Conservation (phyloP, 2,113 vertebrate species). For the Thamnophis sirtalis region DNA sequence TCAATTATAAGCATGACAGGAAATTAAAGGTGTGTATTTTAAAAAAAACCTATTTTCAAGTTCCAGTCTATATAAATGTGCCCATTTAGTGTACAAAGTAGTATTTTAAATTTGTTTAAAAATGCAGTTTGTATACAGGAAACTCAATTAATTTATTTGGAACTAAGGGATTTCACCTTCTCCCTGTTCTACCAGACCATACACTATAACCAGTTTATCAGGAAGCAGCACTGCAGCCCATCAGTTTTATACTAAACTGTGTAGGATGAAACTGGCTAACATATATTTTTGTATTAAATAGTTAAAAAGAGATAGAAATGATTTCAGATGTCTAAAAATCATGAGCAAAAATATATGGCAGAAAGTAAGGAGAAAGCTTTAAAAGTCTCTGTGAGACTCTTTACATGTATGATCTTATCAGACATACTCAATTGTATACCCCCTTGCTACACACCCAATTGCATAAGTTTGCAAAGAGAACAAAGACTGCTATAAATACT, state of each 20-base stretch:
- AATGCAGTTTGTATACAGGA: constrained; percentile 20
- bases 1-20: background rate
- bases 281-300: constrained; percentile 37
- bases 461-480: constrained; percentile 67
- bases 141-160: constrained; percentile 40
- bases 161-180: constrained; percentile 34
- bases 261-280: constrained; percentile 28
- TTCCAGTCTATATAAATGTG: background rate
- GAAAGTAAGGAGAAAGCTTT: constrained; percentile 40
- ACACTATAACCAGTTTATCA: constrained; percentile 54
- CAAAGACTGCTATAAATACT: constrained; percentile 79
- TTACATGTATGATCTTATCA: background rate
- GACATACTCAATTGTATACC: constrained; percentile 22
- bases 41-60: background rate
- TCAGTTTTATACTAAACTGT: constrained; percentile 35
- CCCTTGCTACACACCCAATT: constrained; percentile 55
- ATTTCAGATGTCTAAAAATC: constrained; percentile 22
- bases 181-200: constrained; percentile 26
- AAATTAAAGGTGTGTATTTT: background rate
- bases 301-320: constrained; percentile 10
- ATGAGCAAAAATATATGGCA: constrained; percentile 14
- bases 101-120: background rate
- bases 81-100: background rate
- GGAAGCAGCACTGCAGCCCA: constrained; percentile 37
- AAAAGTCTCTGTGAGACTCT: constrained; percentile 40